Percentiles rank a stretch among this genome's conserved stretches.
Conservation (phyloP, 2,797 vertebrate species). For the Paedocypris micromegethes region DNA sequence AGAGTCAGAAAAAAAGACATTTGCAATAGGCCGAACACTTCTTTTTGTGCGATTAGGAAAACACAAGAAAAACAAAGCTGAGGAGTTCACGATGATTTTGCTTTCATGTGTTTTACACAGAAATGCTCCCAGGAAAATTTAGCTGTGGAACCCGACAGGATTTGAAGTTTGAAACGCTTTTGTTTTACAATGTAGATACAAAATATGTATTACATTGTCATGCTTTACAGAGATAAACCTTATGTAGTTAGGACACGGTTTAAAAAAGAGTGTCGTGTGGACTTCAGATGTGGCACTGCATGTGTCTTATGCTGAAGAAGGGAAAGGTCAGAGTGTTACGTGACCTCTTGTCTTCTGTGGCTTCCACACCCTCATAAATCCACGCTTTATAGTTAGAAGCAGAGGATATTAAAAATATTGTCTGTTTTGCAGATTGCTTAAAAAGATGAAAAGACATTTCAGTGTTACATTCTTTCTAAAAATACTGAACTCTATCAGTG, state of each 20-base stretch:
- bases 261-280: not conserved
- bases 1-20: conserved; percentile 2
- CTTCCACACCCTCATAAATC: conserved; percentile 30
- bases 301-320: not conserved
- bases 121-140: not conserved
- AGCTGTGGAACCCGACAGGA: not conserved
- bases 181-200: too few species aligned
- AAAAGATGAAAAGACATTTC: not conserved
- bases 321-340: conserved; percentile 5
- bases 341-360: conserved; percentile 5
- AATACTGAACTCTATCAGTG: not conserved
- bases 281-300: not conserved
- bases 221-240: too few species aligned
- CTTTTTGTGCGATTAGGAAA: conserved; percentile 3
- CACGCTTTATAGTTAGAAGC: not conserved
- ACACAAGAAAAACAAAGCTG: not conserved
- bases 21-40: conserved; percentile 1
- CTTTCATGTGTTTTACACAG: not conserved
- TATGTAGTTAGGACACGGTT: not conserved
- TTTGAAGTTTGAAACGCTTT: not conserved
- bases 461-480: not conserved
- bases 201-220: too few species aligned
- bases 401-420: not conserved
- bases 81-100: not conserved
- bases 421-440: conserved; percentile 6